Evolutionary conservation across 2,797 vertebrate genomes (phyloP).

Genomic region (Parambassis ranga): DNA sequence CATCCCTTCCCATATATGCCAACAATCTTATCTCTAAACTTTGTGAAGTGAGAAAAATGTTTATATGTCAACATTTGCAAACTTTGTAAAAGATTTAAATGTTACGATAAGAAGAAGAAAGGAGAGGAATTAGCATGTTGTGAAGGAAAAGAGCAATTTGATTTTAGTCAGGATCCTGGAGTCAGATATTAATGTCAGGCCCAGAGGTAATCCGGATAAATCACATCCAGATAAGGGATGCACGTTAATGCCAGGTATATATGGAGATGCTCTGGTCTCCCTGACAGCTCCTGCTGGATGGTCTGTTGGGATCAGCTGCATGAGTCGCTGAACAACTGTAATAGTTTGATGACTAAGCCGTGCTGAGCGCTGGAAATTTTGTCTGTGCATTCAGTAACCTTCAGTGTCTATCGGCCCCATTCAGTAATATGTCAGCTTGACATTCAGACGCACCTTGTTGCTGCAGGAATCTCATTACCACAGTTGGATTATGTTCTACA

Average conservation of each 20-base stretch:
- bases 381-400: constrained; percentile 38
- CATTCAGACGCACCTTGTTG: constrained; percentile 42
- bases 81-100: neutral
- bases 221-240: constrained; percentile 46
- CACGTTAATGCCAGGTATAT: constrained; percentile 23
- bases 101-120: neutral
- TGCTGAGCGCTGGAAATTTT: constrained; percentile 19
- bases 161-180: constrained; percentile 12
- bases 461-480: constrained; percentile 53
- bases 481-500: constrained; percentile 41
- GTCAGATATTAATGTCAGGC: constrained; percentile 49
- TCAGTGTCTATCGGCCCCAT: constrained; percentile 20
- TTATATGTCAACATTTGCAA: neutral
- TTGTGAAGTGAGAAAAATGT: neutral
- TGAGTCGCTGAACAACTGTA: constrained; percentile 33
- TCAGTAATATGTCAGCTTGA: constrained; percentile 32
- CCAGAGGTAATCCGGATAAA: constrained; percentile 58
- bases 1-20: neutral
- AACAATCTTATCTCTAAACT: neutral
- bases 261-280: constrained; percentile 33
- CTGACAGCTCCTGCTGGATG: constrained; percentile 46
- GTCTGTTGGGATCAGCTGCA: constrained; percentile 36
- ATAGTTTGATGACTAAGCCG: constrained; percentile 48
- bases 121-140: constrained; percentile 1
- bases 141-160: constrained; percentile 21